Conservation (phyloP, 2,113 vertebrate genomes). For the Pteronura brasiliensis region DNA sequence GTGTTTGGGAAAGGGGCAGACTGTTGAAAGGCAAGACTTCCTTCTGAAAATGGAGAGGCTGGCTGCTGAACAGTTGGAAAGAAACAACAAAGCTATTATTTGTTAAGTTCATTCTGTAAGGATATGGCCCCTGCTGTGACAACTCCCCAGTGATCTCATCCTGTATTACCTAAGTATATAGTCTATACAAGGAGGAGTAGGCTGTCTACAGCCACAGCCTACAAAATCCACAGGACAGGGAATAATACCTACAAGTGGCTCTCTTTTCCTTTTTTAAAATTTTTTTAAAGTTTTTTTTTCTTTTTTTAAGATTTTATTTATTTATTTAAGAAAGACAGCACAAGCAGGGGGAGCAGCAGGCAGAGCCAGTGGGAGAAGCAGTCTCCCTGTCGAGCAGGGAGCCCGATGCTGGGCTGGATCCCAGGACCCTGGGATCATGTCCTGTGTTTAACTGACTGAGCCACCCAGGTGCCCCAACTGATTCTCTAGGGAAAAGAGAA, state of each 20-base stretch:
- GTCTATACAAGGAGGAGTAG: background rate
- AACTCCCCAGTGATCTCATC: background rate
- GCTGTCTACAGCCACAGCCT: fast-evolving
- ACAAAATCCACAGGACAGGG: background rate
- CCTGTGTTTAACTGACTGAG: background rate
- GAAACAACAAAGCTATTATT: background rate
- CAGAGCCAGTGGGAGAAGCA: background rate
- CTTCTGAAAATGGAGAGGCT: background rate
- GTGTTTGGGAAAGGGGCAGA: background rate
- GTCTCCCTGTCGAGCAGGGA: background rate
- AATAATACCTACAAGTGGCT: background rate
- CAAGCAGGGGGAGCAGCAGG: no score
- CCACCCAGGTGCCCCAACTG: background rate
- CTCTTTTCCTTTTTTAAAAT: background rate
- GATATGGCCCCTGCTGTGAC: background rate
- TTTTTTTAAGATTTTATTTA: no score
- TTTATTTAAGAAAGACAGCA: no score
- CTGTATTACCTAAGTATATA: background rate
- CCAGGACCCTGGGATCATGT: no score
- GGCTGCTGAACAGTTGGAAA: background rate
- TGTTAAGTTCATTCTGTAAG: background rate
- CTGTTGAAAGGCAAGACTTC: background rate
- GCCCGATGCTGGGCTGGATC: fast-evolving
- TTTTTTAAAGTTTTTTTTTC: no score
- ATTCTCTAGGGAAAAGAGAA: background rate